Evolutionary conservation across 1,140 invertebrate species (phyloP), one percentile per base, ranked within the genome.

Genomic region (Watersipora subatra): DNA sequence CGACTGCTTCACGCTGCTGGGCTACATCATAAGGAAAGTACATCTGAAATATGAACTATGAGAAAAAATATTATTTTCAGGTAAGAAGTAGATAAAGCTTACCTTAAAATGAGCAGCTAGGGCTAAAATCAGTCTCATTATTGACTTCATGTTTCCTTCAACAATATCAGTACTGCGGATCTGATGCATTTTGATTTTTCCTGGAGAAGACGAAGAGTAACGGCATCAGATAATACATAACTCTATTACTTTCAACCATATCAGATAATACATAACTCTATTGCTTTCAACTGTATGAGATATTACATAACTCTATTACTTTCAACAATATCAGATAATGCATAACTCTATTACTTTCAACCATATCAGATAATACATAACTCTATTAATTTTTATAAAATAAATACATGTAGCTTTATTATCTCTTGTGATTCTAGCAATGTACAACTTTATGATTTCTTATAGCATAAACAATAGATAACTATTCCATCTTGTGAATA

Each of bases 91-190:
- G 76, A 71, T 73, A 74, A n/a, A n/a, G 58, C 71, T 74, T 3
- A 82, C 81, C 69, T 82, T 83, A 65, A 80, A 83, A 67, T 83
- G 82, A 27, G 80, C 81, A 19, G 82, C 82, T 20, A 83, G 68
- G 1, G 82, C 81, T 27, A 83, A 70, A 22, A 83, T 80, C 19
- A 83, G 71, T n/a, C 81, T 68, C 81, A 83, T 82, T 22, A 82
- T 80, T 26, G 79, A 75, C 65, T 82, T 82, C 57, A 82, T 69
- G 63, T 83, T 82, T 1, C 82, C 82, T 20, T 81, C 80, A 17
- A 79, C 73, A 59, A 83, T 78, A 65, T 83, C 76, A 76, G 67
- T 24, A 68, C 75, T 68, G 61, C 20, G 61, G 61, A 28, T n/a
- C 58, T 62, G 24, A 22, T 46, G 19, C 62, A 64, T 63, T 57